Percentiles rank a stretch among this genome's conserved stretches.
Conservation (phyloP, 2,888 invertebrate genomes). For the Morinoia aosen region DNA sequence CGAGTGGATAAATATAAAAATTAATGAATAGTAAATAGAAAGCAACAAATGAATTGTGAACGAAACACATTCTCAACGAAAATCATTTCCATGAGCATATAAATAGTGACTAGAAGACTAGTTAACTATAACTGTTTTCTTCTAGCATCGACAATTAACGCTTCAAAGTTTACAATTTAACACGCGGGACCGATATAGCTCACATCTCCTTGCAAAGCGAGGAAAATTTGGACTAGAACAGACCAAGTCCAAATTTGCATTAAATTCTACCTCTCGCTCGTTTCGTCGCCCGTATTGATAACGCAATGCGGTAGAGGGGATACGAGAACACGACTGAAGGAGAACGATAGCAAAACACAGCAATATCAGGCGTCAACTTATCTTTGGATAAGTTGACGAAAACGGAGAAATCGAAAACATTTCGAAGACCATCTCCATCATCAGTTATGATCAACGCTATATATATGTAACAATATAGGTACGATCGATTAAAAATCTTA, state of each 20-base stretch:
- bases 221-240: neutral
- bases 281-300: neutral
- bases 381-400: too few species aligned
- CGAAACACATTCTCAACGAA: too few species aligned
- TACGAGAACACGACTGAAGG: too few species aligned
- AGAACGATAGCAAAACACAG: too few species aligned
- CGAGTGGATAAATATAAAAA: neutral
- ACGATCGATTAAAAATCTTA: too few species aligned
- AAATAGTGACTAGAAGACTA: neutral
- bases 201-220: neutral
- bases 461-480: too few species aligned
- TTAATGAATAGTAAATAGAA: neutral
- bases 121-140: neutral
- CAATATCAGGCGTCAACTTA: too few species aligned
- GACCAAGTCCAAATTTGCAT: neutral
- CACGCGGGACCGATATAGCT: neutral
- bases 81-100: neutral
- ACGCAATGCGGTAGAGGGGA: neutral
- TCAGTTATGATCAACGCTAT: too few species aligned
- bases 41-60: neutral
- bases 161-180: too few species aligned
- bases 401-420: too few species aligned
- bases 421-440: too few species aligned
- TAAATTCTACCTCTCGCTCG: neutral
- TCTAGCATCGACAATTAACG: too few species aligned